These are phyloP conservation scores for Schizotus pectinicornis DNA, from an alignment of 2,888 invertebrate species.

Conservation along the genomic window DNA sequence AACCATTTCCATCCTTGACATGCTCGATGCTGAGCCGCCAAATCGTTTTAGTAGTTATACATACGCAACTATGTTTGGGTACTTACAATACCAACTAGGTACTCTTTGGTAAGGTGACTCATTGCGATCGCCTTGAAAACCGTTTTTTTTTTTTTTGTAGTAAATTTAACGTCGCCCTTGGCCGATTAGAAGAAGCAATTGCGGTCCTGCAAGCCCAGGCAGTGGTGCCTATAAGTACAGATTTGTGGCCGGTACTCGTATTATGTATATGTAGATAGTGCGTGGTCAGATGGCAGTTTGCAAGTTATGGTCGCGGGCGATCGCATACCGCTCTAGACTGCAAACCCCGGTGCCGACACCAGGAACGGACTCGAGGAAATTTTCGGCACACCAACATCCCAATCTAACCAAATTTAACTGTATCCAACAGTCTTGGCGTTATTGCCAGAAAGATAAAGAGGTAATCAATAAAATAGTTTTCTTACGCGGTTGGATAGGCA, in stretches of 20 bases:
- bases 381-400: neutral
- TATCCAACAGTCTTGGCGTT: neutral
- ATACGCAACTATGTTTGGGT: neutral
- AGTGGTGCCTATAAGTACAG: conserved; percentile 19
- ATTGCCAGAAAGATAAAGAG: too few species aligned
- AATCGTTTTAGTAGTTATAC: neutral
- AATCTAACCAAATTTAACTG: neutral
- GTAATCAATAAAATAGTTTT: too few species aligned
- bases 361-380: conserved; percentile 37
- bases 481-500: too few species aligned
- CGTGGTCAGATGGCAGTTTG: conserved; percentile 56
- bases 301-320: conserved; percentile 54
- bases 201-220: conserved; percentile 16
- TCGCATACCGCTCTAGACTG: conserved; percentile 54
- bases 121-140: too few species aligned
- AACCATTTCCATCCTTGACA: neutral
- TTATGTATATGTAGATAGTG: conserved; percentile 54
- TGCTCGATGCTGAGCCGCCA: neutral
- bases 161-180: neutral
- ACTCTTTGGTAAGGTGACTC: conserved; percentile 4
- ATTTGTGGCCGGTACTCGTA: conserved; percentile 44
- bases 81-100: conserved; percentile 1
- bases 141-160: neutral
- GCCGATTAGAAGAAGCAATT: conserved; percentile 11
- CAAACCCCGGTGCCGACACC: conserved; percentile 49